Evolutionary conservation across 2,888 invertebrate genomes (phyloP).

Genomic region (Chrysodeixis includens): DNA sequence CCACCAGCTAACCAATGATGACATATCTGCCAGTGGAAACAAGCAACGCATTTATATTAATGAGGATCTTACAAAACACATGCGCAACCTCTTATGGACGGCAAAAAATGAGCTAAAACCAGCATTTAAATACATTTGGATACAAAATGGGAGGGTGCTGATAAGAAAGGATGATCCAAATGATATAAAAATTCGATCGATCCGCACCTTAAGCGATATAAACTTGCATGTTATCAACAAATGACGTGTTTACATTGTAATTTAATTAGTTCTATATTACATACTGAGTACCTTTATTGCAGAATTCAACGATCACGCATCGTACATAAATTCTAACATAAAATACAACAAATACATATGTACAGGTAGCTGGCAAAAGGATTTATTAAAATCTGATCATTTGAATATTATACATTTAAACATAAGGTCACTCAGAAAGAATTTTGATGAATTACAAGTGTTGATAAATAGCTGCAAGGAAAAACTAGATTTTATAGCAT

Average conservation of each 20-base stretch:
- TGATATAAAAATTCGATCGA: conserved; percentile 3
- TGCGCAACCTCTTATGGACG: conserved; percentile 20
- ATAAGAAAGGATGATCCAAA: conserved; percentile 10
- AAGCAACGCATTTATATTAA: conserved; percentile 13
- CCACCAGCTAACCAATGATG: conserved; percentile 18
- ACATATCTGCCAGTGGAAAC: conserved; percentile 12
- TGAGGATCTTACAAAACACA: conserved; percentile 17
- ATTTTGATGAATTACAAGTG: background rate
- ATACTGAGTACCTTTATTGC: background rate
- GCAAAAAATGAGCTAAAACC: conserved; percentile 20
- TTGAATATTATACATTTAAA: conserved; percentile 2
- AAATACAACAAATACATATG: background rate
- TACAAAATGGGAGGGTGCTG: conserved; percentile 12
- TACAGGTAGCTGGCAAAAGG: background rate
- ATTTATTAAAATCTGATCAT: background rate
- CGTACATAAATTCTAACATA: background rate
- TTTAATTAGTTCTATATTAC: background rate
- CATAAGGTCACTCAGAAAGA: background rate
- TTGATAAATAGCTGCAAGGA: background rate
- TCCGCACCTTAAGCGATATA: background rate
- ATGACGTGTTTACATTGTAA: background rate
- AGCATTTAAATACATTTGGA: conserved; percentile 16
- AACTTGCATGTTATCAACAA: background rate
- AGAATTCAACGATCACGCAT: background rate
- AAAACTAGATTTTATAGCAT: background rate